A percentile compares a stretch with the other conserved stretches of the same genome.
These are phyloP conservation scores for Solen grandis DNA, from an alignment of 1,140 invertebrate species.

Conservation along the genomic window DNA sequence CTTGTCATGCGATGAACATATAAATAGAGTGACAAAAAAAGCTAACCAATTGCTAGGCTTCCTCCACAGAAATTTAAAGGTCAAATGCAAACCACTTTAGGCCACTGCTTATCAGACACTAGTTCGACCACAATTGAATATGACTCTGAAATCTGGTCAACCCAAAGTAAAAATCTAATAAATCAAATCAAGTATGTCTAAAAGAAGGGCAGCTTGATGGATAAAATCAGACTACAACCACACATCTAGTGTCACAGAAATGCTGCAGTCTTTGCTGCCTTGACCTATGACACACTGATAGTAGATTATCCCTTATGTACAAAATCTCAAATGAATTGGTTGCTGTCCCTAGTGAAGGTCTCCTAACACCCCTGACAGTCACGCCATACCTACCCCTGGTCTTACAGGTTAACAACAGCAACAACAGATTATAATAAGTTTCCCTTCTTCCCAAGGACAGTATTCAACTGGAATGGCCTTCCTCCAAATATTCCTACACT, in stretches of 20 bases:
- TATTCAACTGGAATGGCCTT: too few relatives aligned
- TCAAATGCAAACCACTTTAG: background rate
- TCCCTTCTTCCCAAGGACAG: too few relatives aligned
- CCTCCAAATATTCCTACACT: too few relatives aligned
- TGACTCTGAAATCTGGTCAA: conserved; percentile 9
- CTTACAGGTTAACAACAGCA: conserved; percentile 3
- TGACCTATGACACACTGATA: background rate
- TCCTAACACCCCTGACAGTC: background rate
- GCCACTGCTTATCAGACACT: background rate
- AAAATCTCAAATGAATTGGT: background rate
- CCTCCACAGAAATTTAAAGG: background rate
- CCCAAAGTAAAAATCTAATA: conserved; percentile 1
- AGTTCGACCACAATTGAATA: conserved; percentile 6
- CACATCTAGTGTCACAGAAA: conserved; percentile 11
- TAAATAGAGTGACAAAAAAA: conserved; percentile 14
- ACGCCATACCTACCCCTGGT: background rate
- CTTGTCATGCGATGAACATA: conserved; percentile 19
- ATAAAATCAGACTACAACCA: background rate
- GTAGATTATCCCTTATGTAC: conserved; percentile 5
- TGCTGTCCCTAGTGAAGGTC: too few relatives aligned
- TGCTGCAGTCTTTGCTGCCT: background rate
- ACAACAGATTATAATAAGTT: too few relatives aligned
- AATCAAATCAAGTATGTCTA: conserved; percentile 2
- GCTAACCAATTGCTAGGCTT: conserved; percentile 26
- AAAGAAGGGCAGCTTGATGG: background rate